Percentiles rank a stretch among this genome's conserved stretches.
Evolutionary conservation across 1,140 invertebrate genomes (phyloP).

Genomic region (Portunus trituberculatus): DNA sequence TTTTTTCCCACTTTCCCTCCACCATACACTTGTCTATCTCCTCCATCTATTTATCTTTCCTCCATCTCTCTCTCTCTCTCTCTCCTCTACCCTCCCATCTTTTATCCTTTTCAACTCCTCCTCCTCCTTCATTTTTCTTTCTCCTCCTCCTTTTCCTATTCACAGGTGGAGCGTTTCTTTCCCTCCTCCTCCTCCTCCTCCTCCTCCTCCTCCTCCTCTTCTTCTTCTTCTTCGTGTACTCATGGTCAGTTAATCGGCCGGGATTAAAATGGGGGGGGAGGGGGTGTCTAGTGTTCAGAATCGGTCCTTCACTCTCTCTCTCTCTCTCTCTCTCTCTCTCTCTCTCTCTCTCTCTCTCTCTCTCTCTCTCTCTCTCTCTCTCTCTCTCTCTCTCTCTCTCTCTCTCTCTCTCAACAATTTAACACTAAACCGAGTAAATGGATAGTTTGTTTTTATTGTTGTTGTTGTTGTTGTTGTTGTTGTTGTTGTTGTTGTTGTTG

Average conservation of each 20-base stretch:
- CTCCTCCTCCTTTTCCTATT: neutral
- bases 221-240: neutral
- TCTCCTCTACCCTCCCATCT: neutral
- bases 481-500: neutral
- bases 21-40: too few relatives aligned
- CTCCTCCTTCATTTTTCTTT: neutral
- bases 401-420: conserved; percentile 22
- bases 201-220: neutral
- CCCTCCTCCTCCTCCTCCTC: neutral
- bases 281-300: neutral
- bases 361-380: conserved; percentile 55
- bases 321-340: conserved; percentile 51
- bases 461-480: neutral
- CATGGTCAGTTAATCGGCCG: too few relatives aligned
- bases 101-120: neutral
- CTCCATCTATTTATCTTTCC: neutral
- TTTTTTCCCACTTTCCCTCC: too few relatives aligned
- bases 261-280: too few relatives aligned
- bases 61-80: neutral
- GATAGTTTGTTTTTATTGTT: neutral
- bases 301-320: conserved; percentile 30
- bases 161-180: neutral
- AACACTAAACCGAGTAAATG: neutral
- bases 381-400: conserved; percentile 47
- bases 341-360: conserved; percentile 55